Percentiles rank a stretch among this genome's conserved stretches.
These are phyloP conservation scores for Mayetiola destructor DNA, from an alignment of 2,888 invertebrate species.

Conservation along the genomic window DNA sequence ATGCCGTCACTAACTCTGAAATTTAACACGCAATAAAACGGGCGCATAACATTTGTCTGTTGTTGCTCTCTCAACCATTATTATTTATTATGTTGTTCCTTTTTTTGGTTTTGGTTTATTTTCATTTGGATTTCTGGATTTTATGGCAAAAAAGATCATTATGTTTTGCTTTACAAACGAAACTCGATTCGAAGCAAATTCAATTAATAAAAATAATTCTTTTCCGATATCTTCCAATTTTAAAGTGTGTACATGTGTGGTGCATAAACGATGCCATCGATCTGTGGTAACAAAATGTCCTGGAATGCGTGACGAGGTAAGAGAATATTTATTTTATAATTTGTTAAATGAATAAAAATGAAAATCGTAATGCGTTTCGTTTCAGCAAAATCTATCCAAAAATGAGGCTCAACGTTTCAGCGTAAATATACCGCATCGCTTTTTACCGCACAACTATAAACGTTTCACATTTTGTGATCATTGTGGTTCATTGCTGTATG, in stretches of 20 bases:
- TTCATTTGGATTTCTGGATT: not conserved
- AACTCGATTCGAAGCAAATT: no score
- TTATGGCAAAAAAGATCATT: no score
- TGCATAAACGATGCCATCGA: constrained; percentile 96
- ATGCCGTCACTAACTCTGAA: no score
- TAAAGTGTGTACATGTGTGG: constrained; percentile 96
- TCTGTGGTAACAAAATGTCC: constrained; percentile 97
- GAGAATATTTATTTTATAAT: not conserved
- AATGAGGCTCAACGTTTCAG: constrained; percentile 73
- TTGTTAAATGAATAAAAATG: constrained; percentile 21
- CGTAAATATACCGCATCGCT: constrained; percentile 96
- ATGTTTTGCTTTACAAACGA: no score
- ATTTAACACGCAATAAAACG: no score
- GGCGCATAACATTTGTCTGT: no score
- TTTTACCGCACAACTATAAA: constrained; percentile 91
- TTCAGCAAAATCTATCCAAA: constrained; percentile 22
- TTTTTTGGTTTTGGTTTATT: no score
- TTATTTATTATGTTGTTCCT: not conserved
- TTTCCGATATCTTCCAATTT: constrained; percentile 20
- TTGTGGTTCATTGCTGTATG: constrained; percentile 94
- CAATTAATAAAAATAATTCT: not conserved
- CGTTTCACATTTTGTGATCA: constrained; percentile 99
- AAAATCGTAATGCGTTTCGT: not conserved
- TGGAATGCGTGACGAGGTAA: constrained; percentile 80
- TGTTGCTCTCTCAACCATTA: no score